These are phyloP conservation scores for Diadumene lineata DNA, from an alignment of 92 coral and sea anemone genomes.

Conservation along the genomic window DNA sequence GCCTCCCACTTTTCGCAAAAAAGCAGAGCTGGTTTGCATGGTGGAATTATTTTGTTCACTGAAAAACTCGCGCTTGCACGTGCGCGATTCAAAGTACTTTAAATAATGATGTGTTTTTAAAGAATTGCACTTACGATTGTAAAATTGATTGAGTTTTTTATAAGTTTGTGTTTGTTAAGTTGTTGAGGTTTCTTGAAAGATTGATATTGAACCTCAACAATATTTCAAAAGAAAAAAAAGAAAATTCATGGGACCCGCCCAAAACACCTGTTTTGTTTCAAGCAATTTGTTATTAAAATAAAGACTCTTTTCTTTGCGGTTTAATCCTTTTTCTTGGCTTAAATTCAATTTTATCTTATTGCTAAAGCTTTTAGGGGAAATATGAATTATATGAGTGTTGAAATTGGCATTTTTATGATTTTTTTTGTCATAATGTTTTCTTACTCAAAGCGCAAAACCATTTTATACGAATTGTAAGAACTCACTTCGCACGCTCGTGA, in stretches of 20 bases:
- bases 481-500: too few relatives aligned
- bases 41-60: too few relatives aligned
- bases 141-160: not conserved
- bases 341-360: not conserved
- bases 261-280: not conserved
- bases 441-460: too few relatives aligned
- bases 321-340: not conserved
- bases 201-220: not conserved
- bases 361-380: not conserved
- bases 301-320: not conserved
- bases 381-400: not conserved
- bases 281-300: not conserved
- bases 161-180: not conserved
- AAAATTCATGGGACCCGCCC: not conserved
- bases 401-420: not conserved
- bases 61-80: too few relatives aligned
- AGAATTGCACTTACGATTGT: not conserved
- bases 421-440: not conserved
- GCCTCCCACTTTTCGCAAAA: too few relatives aligned
- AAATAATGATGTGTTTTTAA: too few relatives aligned
- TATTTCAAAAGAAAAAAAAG: too few relatives aligned
- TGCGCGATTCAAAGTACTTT: too few relatives aligned
- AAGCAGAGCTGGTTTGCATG: too few relatives aligned
- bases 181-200: not conserved
- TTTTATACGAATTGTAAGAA: too few relatives aligned